Conservation (phyloP, 2,888 invertebrate genomes). For the Nemoura dubitans region DNA sequence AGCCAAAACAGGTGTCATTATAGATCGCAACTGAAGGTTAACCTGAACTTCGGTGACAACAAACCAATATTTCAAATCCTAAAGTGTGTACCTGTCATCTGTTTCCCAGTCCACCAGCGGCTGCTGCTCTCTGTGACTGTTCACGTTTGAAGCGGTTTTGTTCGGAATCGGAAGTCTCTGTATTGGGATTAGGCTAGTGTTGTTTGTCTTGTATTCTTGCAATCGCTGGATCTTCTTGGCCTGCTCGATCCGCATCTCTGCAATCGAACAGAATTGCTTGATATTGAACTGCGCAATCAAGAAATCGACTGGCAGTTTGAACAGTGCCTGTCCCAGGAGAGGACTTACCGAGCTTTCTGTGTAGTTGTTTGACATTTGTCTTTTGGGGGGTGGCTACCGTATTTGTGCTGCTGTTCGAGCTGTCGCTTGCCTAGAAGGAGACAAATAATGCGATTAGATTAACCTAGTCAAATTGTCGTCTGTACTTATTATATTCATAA, state of each 20-base stretch:
- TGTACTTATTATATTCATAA: too few relatives aligned
- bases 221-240: constrained; percentile 60
- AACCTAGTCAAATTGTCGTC: not conserved
- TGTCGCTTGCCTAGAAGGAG: constrained; percentile 58
- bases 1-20: too few relatives aligned
- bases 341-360: constrained; percentile 59
- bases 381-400: constrained; percentile 55
- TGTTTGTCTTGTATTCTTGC: constrained; percentile 60
- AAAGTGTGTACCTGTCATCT: constrained; percentile 62
- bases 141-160: constrained; percentile 54
- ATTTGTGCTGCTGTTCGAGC: constrained; percentile 57
- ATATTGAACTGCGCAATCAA: not conserved
- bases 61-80: not conserved
- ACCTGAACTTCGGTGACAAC: not conserved
- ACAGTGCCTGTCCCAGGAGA: constrained; percentile 32
- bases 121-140: constrained; percentile 61
- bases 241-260: constrained; percentile 61
- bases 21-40: too few relatives aligned
- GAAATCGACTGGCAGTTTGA: not conserved
- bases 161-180: constrained; percentile 63
- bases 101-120: constrained; percentile 69
- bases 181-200: constrained; percentile 61
- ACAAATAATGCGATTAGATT: constrained; percentile 19
- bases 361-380: constrained; percentile 59
- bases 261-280: constrained; percentile 22